phyloP scores from a whole-genome alignment of 2,888 invertebrate genomes.

The Mimumesa dahlbomi region DNA sequence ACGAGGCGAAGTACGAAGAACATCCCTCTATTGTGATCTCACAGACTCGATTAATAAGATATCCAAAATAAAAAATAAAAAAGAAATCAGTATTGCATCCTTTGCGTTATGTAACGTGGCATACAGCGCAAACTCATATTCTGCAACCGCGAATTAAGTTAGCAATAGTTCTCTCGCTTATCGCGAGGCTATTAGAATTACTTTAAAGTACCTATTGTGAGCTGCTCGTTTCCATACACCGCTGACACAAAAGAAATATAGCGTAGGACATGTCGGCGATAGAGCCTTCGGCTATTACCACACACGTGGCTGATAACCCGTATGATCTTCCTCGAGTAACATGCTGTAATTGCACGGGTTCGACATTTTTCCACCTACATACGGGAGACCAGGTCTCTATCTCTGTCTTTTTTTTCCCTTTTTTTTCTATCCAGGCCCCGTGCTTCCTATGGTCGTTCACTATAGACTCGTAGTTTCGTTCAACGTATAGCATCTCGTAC shows the following conservation, averaged over 20 bases:
- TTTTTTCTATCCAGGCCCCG: slow-evolving; percentile 19
- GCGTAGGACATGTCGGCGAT: slow-evolving; percentile 40
- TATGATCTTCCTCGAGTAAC: slow-evolving; percentile 65
- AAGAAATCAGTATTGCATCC: no score
- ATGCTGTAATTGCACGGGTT: slow-evolving; percentile 67
- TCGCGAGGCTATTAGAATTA: slow-evolving; percentile 42
- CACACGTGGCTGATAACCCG: slow-evolving; percentile 66
- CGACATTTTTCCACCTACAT: slow-evolving; percentile 66
- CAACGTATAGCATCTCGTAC: slow-evolving; percentile 30
- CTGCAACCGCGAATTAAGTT: slow-evolving; percentile 39
- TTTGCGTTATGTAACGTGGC: no score
- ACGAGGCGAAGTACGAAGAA: no score
- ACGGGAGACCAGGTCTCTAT: slow-evolving; percentile 28
- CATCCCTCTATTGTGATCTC: no score
- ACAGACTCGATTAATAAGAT: no score
- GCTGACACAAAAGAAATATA: slow-evolving; percentile 46
- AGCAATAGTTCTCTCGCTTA: slow-evolving; percentile 12
- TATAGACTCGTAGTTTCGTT: slow-evolving; percentile 20
- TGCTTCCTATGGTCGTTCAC: slow-evolving; percentile 14
- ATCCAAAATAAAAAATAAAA: no score
- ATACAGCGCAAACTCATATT: slow-evolving; percentile 17
- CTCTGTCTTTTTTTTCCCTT: slow-evolving; percentile 24
- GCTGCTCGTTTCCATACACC: slow-evolving; percentile 48
- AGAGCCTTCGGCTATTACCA: slow-evolving; percentile 62
- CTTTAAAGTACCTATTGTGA: slow-evolving; percentile 51